phyloP scores from a whole-genome alignment of 1,140 invertebrate species.

The Pinna nobilis region DNA sequence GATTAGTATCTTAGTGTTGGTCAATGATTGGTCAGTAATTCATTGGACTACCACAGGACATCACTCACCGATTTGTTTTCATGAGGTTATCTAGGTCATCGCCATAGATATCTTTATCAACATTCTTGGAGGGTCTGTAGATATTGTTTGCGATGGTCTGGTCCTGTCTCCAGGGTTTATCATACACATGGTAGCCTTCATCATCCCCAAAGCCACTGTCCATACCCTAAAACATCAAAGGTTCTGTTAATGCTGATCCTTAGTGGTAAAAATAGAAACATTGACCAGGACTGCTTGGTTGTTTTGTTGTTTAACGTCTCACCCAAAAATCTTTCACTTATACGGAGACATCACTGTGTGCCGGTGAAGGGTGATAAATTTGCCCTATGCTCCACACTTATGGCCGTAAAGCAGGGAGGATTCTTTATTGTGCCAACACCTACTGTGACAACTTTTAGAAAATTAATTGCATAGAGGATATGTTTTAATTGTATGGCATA shows the following conservation, averaged over 20 bases:
- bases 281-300: not conserved
- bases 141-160: constrained; percentile 90
- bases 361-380: too few relatives aligned
- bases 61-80: constrained; percentile 86
- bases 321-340: too few relatives aligned
- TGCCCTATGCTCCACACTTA: too few relatives aligned
- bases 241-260: not conserved
- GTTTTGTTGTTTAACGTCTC: too few relatives aligned
- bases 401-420: too few relatives aligned
- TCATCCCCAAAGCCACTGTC: constrained; percentile 98
- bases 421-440: too few relatives aligned
- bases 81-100: constrained; percentile 91
- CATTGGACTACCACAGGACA: not conserved
- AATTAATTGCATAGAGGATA: not conserved
- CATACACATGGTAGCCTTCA: constrained; percentile 98
- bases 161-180: constrained; percentile 84
- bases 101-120: constrained; percentile 94
- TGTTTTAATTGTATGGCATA: not conserved
- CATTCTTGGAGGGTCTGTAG: constrained; percentile 91
- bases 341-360: too few relatives aligned
- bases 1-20: too few relatives aligned
- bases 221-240: constrained; percentile 81
- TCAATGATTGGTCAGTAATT: too few relatives aligned
- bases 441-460: too few relatives aligned
- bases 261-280: not conserved